Evolutionary conservation across 2,888 invertebrate species (phyloP).

Genomic region (Aspidiotus destructor): DNA sequence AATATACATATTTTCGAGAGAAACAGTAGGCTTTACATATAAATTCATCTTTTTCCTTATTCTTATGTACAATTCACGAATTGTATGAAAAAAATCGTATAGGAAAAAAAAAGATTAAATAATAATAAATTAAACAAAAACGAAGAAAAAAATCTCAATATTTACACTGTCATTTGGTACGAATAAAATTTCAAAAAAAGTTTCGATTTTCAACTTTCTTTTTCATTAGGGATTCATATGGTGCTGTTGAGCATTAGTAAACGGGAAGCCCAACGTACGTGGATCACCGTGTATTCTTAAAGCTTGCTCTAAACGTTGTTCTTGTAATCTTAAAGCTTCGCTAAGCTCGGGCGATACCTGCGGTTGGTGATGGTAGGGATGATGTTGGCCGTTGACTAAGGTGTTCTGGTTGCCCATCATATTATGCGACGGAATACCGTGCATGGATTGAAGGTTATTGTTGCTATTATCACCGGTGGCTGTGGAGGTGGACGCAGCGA

Average conservation of each 20-base stretch:
- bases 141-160: slow-evolving; percentile 10
- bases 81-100: not conserved
- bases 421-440: slow-evolving; percentile 26
- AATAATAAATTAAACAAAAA: slow-evolving; percentile 12
- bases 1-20: slow-evolving; percentile 11
- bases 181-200: not conserved
- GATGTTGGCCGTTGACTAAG: slow-evolving; percentile 42
- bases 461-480: slow-evolving; percentile 41
- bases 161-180: not conserved
- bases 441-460: slow-evolving; percentile 41
- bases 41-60: slow-evolving; percentile 4
- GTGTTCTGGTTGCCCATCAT: slow-evolving; percentile 28
- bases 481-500: slow-evolving; percentile 44
- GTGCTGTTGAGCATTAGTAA: slow-evolving; percentile 43
- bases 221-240: slow-evolving; percentile 36
- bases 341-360: slow-evolving; percentile 61
- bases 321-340: slow-evolving; percentile 61
- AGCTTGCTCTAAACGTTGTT: slow-evolving; percentile 73
- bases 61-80: slow-evolving; percentile 2
- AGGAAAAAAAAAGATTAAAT: no score
- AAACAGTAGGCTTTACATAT: slow-evolving; percentile 19
- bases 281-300: slow-evolving; percentile 70
- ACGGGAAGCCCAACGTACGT: slow-evolving; percentile 65
- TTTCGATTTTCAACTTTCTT: not conserved
- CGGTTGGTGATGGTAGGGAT: slow-evolving; percentile 41